Percentiles rank a stretch among this genome's conserved stretches.
These are phyloP conservation scores for Salticus scenicus DNA, from an alignment of 2,888 invertebrate species.

Conservation along the genomic window DNA sequence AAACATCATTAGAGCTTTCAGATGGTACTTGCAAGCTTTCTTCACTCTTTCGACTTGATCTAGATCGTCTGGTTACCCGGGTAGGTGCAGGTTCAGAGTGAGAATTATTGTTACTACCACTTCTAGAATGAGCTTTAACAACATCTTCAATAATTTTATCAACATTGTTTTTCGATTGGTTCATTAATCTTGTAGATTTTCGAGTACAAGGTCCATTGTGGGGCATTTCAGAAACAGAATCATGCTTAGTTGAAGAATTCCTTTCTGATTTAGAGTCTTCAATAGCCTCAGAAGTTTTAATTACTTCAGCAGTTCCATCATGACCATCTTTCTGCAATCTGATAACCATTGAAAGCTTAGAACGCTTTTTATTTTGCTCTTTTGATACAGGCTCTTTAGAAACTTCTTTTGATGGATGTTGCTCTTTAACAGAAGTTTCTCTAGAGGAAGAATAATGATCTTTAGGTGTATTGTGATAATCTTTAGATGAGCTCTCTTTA, in stretches of 20 bases:
- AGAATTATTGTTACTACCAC: slow-evolving; percentile 20
- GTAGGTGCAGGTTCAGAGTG: slow-evolving; percentile 36
- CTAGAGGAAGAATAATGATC: slow-evolving; percentile 49
- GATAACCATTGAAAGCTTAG: slow-evolving; percentile 71
- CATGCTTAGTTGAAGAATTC: slow-evolving; percentile 42
- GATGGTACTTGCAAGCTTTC: slow-evolving; percentile 51
- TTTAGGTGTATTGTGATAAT: slow-evolving; percentile 79
- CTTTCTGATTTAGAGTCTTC: slow-evolving; percentile 68
- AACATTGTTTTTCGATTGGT: slow-evolving; percentile 82
- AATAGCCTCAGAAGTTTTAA: slow-evolving; percentile 71
- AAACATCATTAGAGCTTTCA: slow-evolving; percentile 39
- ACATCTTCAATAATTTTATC: slow-evolving; percentile 95
- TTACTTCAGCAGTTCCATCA: slow-evolving; percentile 71
- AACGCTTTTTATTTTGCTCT: background rate
- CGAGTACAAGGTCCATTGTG: slow-evolving; percentile 66
- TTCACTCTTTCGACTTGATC: slow-evolving; percentile 70
- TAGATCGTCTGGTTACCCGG: slow-evolving; percentile 63
- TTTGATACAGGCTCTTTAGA: slow-evolving; percentile 36
- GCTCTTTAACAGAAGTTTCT: background rate
- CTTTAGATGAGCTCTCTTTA: slow-evolving; percentile 79
- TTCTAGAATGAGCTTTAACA: slow-evolving; percentile 80
- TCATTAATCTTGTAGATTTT: slow-evolving; percentile 72
- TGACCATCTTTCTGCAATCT: slow-evolving; percentile 71
- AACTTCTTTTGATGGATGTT: slow-evolving; percentile 70
- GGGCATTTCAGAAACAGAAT: slow-evolving; percentile 26